Conservation (phyloP, 1,140 invertebrate genomes). For the Penaeus indicus region DNA sequence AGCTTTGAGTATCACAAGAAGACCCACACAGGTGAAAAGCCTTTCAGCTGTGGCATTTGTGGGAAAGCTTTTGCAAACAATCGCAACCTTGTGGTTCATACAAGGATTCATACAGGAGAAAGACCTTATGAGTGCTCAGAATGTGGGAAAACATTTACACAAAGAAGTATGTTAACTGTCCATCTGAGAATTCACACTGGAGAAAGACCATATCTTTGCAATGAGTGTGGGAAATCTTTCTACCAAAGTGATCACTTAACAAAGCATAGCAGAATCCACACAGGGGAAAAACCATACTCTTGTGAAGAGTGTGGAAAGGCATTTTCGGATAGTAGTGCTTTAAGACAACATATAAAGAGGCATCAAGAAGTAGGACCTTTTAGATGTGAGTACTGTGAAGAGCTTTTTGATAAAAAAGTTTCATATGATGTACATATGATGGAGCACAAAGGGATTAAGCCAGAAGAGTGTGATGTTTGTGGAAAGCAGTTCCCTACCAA, state of each 20-base stretch:
- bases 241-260: constrained; percentile 57
- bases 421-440: constrained; percentile 73
- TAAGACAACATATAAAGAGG: constrained; percentile 69
- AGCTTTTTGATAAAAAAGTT: constrained; percentile 61
- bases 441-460: constrained; percentile 71
- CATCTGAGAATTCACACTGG: constrained; percentile 89
- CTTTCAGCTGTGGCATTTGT: constrained; percentile 69
- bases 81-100: constrained; percentile 73
- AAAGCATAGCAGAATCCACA: constrained; percentile 68
- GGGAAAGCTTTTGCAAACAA: constrained; percentile 71
- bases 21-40: constrained; percentile 73
- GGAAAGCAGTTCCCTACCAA: constrained; percentile 64
- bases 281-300: constrained; percentile 54
- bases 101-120: constrained; percentile 75
- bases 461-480: constrained; percentile 70
- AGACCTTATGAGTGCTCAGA: constrained; percentile 68
- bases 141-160: constrained; percentile 74
- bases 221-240: constrained; percentile 58
- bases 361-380: constrained; percentile 58
- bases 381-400: constrained; percentile 54
- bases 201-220: constrained; percentile 84
- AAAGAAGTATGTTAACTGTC: constrained; percentile 81
- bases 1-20: constrained; percentile 70
- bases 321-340: constrained; percentile 76
- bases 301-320: constrained; percentile 77